Evolutionary conservation across 2,797 vertebrate species (phyloP), one percentile per base, ranked within the genome.

Genomic region (Tangara arthus): DNA sequence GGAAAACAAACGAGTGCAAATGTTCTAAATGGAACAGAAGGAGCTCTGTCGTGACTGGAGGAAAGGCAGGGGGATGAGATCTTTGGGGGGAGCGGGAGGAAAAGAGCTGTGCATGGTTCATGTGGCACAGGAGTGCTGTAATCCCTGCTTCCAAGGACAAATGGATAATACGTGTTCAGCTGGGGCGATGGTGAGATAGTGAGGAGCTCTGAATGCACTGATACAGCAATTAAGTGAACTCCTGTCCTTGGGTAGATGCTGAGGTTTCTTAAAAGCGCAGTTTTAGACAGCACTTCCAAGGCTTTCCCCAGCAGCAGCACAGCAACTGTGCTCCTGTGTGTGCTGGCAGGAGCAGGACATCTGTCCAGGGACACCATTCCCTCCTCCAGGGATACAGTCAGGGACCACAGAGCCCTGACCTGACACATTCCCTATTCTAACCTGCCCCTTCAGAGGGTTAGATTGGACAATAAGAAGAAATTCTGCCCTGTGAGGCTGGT

Each of bases 241-340:
- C n/a, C 59, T 8, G 89, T 97, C 96, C 96, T 97, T 98, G 97
- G 73, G 87, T 95, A 93, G 96, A 87, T 95, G 94, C 89, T 96
- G 89, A 76, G 71, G 75, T 66, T 78, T 93, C 72, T 79, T 53
- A 56, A 76, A 80, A 94, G 87, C 15, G 35, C 53, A 86, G 60
- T 82, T 96, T 94, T 72, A 81, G 72, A 79, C 87, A 75, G 84
- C 49, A 49, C 39, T 90, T 96, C 30, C 30, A 72, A 72, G 72
- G 37, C 68, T 91, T 93, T 87, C 73, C 83, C 35, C 1, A 11
- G 47, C n/a, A 89, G 72, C 64, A 80, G 68, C 59, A 65, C n/a
- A 60, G 60, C 32, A 65, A 73, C 27, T 8, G 3, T n/a, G 41
- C 3, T 46, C 6, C 30, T 35, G 44, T 34, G 52, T 14, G 4